These are phyloP conservation scores for Poecilobothrus nobilitatus DNA, from an alignment of 2,888 invertebrate genomes.

Conservation along the genomic window DNA sequence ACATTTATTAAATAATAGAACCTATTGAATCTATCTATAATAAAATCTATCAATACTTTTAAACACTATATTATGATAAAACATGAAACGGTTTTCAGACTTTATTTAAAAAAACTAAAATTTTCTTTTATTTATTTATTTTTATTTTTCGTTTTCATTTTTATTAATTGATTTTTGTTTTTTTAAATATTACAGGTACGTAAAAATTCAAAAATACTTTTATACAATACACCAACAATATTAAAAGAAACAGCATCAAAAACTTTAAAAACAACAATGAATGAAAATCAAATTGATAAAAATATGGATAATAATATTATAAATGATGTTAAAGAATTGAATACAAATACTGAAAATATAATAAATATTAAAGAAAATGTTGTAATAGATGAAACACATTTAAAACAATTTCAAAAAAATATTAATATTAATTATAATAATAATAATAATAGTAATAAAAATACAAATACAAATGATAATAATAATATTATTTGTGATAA, in stretches of 20 bases:
- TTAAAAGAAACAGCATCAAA: not conserved
- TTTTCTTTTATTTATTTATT: too few species aligned
- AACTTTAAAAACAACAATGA: not conserved
- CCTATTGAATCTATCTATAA: too few species aligned
- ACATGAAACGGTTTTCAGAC: too few species aligned
- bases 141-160: too few species aligned
- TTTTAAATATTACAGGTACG: constrained; percentile 16
- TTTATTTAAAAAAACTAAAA: too few species aligned
- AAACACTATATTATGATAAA: too few species aligned
- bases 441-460: not conserved
- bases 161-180: not conserved
- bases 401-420: not conserved
- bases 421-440: not conserved
- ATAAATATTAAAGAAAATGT: too few species aligned
- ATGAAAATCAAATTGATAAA: not conserved
- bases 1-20: too few species aligned
- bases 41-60: too few species aligned
- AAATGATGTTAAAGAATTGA: not conserved
- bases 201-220: constrained; percentile 20
- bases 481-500: not conserved
- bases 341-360: not conserved
- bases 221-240: not conserved
- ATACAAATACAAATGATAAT: not conserved
- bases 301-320: not conserved
- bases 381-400: not conserved